phyloP scores from a whole-genome alignment of 1,140 invertebrate genomes.

The Anagrus nilaparvatae region DNA sequence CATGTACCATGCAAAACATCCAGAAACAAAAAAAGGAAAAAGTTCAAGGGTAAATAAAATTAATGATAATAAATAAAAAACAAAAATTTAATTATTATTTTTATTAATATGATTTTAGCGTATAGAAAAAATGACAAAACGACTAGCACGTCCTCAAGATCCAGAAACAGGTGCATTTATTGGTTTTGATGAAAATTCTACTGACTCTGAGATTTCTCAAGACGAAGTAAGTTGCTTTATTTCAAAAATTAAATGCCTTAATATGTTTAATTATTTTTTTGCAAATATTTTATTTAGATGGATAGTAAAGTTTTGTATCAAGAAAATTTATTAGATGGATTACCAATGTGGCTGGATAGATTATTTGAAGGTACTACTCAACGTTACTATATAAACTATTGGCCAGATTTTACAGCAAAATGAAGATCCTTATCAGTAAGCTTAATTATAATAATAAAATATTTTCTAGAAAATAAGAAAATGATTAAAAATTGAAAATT shows the following conservation, averaged over 20 bases:
- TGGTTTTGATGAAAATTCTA: conserved; percentile 57
- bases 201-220: conserved; percentile 61
- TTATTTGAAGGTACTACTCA: conserved; percentile 92
- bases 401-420: conserved; percentile 79
- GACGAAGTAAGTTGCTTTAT: conserved; percentile 40
- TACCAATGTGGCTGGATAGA: conserved; percentile 93
- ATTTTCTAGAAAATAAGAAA: no score
- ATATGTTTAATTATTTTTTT: conserved; percentile 13
- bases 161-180: conserved; percentile 72
- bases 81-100: conserved; percentile 7
- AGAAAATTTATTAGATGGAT: conserved; percentile 79
- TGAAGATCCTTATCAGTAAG: no score
- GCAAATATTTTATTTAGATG: conserved; percentile 19
- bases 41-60: conserved; percentile 44
- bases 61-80: neutral
- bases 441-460: no score
- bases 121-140: conserved; percentile 54
- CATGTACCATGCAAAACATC: conserved; percentile 95
- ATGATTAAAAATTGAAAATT: no score
- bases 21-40: conserved; percentile 44
- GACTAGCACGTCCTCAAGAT: conserved; percentile 46
- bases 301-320: conserved; percentile 38
- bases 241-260: conserved; percentile 21
- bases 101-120: conserved; percentile 37
- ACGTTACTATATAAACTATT: conserved; percentile 92